phyloP scores from a whole-genome alignment of 2,888 invertebrate species.

The Lasiommata megera region DNA sequence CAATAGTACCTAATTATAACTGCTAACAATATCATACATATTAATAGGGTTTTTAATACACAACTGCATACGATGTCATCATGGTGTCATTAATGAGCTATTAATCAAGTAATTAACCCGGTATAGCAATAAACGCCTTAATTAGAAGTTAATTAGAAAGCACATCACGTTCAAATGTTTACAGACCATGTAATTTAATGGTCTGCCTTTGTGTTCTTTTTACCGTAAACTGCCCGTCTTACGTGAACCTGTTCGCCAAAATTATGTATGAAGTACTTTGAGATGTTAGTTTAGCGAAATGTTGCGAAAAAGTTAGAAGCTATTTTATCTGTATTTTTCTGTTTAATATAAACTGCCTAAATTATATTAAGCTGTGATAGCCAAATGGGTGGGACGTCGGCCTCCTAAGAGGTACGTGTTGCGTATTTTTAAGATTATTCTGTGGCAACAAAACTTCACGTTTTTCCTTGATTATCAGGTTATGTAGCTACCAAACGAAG shows the following conservation, averaged over 20 bases:
- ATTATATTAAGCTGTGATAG: too few species aligned
- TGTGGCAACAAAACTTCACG: too few species aligned
- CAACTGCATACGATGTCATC: constrained; percentile 29
- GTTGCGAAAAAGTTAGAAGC: too few species aligned
- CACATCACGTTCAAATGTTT: constrained; percentile 28
- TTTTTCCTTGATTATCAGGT: too few species aligned
- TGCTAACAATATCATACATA: constrained; percentile 22
- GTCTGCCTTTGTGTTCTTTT: constrained; percentile 10
- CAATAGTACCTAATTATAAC: neutral
- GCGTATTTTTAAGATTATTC: too few species aligned
- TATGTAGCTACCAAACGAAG: constrained; percentile 8
- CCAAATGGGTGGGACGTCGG: too few species aligned
- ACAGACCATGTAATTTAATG: constrained; percentile 18
- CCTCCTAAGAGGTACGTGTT: too few species aligned
- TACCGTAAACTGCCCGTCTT: neutral
- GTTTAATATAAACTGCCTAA: too few species aligned
- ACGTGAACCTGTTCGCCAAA: neutral
- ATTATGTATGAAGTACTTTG: too few species aligned
- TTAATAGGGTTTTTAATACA: constrained; percentile 29
- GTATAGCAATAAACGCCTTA: constrained; percentile 51
- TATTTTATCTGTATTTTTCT: too few species aligned
- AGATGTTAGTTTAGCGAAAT: too few species aligned
- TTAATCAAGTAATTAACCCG: constrained; percentile 59
- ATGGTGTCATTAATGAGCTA: constrained; percentile 56
- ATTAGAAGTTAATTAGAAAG: constrained; percentile 42